phyloP scores from a whole-genome alignment of 2,113 vertebrate genomes.

The Ammodytes dubius region DNA sequence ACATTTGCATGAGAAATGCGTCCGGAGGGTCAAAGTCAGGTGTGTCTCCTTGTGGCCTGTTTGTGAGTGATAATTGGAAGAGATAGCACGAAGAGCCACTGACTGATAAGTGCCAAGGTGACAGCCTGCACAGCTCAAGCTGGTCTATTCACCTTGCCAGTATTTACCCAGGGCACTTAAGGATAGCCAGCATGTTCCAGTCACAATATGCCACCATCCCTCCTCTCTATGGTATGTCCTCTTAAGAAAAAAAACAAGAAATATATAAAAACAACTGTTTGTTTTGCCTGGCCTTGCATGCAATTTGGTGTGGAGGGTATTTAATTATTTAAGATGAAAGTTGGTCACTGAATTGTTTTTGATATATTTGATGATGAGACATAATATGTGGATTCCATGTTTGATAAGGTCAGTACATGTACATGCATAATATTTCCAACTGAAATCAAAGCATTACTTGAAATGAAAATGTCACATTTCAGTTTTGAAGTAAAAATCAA shows the following conservation, averaged over 20 bases:
- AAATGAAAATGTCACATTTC: too few relatives aligned
- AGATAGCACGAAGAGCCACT: constrained; percentile 22
- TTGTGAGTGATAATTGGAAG: constrained; percentile 8
- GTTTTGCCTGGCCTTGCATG: constrained; percentile 72
- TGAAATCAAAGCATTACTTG: too few relatives aligned
- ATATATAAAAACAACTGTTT: constrained; percentile 1
- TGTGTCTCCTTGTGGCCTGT: constrained; percentile 5
- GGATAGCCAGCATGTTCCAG: constrained; percentile 55
- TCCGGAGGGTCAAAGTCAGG: neutral
- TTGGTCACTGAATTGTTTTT: constrained; percentile 5
- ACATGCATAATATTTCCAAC: neutral
- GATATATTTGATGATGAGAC: constrained; percentile 30
- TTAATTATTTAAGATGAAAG: constrained; percentile 49
- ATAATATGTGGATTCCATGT: constrained; percentile 12
- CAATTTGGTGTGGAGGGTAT: constrained; percentile 52
- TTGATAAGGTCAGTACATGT: constrained; percentile 32
- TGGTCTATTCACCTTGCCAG: constrained; percentile 52
- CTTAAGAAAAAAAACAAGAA: neutral
- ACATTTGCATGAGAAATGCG: neutral
- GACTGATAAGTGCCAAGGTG: constrained; percentile 54
- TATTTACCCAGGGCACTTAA: constrained; percentile 60
- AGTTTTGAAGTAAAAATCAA: too few relatives aligned
- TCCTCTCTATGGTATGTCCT: neutral
- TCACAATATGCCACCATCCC: constrained; percentile 70
- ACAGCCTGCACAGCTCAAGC: constrained; percentile 52